Evolutionary conservation across 2,113 vertebrate genomes (phyloP), one percentile per base, ranked within the genome.

Genomic region (Gallinago media): DNA sequence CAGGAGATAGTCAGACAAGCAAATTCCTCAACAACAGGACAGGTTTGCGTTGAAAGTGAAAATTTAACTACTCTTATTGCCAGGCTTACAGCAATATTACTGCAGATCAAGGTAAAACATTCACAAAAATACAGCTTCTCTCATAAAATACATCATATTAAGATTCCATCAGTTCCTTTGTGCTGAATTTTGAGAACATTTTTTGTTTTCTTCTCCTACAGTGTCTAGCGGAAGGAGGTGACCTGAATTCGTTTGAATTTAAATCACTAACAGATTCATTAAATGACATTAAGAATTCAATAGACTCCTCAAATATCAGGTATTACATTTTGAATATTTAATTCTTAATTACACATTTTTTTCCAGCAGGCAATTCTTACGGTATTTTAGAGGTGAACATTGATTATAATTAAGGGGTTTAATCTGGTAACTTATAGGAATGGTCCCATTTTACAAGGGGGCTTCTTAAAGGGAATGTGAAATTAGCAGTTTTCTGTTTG

Each of bases 211-310:
- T 96, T 98, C 81, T 94, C 95, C 59, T 97, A 36, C 94, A 99
- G 99, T 99, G 99, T 98, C 98, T 99, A 96, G 99, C 99, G 93
- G 99, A 99, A 96, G 99, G 99, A 88, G 99, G 99, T 71, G 99
- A 99, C 96, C 97, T 99, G 97, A 99, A 99, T 98, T 99, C 99
- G 47, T 99, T 99, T 98, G 99, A 99, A 97, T 99, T 99, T 97
- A 99, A 99, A 97, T 99, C 99, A 70, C 97, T 99, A 96, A 99
- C 99, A 62, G 99, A 99, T 97, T 99, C 99, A 61, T 98, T 99
- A 93, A 99, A 99, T 92, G 99, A 99, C 96, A 99, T 99, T 94
- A 99, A 99, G 96, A 99, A 98, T 95, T 99, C 99, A 49, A 99
- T 99, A 98, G 99, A 99, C 97, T 97, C 98, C 80, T 99, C 99